phyloP scores from a whole-genome alignment of 2,888 invertebrate genomes.

The Corythucha ciliata region DNA sequence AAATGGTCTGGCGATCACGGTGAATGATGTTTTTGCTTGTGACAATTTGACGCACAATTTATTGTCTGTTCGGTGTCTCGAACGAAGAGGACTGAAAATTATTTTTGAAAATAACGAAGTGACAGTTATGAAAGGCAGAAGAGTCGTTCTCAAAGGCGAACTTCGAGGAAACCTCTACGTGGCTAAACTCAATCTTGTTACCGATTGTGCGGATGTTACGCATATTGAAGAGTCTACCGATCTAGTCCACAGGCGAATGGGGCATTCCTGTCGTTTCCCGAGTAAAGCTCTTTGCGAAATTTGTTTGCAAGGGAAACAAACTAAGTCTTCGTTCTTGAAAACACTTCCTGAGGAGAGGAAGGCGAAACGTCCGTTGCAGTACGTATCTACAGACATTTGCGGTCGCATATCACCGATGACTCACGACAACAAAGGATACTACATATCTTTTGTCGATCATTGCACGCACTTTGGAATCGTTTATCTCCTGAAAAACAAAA shows the following conservation, averaged over 20 bases:
- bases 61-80: background rate
- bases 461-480: conserved; percentile 6
- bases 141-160: background rate
- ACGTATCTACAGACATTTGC: conserved; percentile 4
- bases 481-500: background rate
- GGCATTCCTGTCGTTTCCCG: background rate
- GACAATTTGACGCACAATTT: background rate
- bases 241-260: conserved; percentile 2
- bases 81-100: background rate
- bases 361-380: background rate
- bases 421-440: background rate
- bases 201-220: too few species aligned
- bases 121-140: background rate
- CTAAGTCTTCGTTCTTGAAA: conserved; percentile 1
- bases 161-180: background rate
- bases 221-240: too few species aligned
- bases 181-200: background rate
- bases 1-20: background rate
- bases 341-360: background rate
- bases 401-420: background rate
- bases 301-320: conserved; percentile 4
- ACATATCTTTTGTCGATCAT: conserved; percentile 9
- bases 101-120: background rate
- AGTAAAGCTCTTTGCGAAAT: background rate
- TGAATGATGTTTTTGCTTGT: too few species aligned